These are phyloP conservation scores for Cossypha caffra DNA, from an alignment of 2,797 vertebrate species.

Conservation along the genomic window DNA sequence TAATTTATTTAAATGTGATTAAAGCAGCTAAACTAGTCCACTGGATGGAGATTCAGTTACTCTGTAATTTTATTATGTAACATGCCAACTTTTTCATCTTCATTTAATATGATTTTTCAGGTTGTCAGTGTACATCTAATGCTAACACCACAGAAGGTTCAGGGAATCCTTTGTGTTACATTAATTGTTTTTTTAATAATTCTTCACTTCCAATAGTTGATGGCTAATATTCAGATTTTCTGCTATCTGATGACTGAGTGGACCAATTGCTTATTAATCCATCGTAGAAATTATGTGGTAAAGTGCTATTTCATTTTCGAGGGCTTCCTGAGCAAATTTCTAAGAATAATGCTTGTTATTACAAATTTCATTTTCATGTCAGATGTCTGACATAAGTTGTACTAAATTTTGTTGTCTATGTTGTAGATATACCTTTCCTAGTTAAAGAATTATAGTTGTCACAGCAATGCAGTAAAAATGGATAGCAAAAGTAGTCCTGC, in stretches of 20 bases:
- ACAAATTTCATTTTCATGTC: neutral
- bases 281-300: neutral
- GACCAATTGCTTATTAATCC: neutral
- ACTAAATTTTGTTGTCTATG: neutral
- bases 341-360: neutral
- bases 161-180: neutral
- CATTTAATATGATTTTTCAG: neutral
- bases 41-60: neutral
- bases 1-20: neutral
- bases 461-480: neutral
- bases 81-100: neutral
- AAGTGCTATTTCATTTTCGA: neutral
- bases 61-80: neutral
- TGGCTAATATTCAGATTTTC: neutral
- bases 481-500: neutral
- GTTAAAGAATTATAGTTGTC: neutral
- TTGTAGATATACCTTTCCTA: neutral
- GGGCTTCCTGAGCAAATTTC: neutral
- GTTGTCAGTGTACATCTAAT: neutral
- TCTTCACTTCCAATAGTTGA: neutral
- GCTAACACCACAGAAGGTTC: neutral
- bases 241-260: neutral
- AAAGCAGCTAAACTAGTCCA: neutral
- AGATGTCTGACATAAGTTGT: neutral
- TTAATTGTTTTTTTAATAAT: neutral